Evolutionary conservation across 2,888 invertebrate species (phyloP).

Genomic region (Esperia sulphurella): DNA sequence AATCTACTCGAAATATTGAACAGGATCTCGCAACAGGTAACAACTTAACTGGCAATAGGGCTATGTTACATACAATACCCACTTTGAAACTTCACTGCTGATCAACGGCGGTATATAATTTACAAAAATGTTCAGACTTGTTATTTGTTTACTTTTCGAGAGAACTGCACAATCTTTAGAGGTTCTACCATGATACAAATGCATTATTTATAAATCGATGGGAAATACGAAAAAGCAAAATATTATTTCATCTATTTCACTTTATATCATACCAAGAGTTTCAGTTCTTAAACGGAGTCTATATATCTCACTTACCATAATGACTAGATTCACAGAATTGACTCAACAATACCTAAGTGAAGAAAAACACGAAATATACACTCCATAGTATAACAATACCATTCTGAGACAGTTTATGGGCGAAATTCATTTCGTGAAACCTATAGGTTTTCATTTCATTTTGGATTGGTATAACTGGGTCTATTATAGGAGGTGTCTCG

Average conservation of each 20-base stretch:
- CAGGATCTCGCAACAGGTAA: too few relatives aligned
- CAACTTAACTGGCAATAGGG: too few relatives aligned
- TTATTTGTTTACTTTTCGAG: not conserved
- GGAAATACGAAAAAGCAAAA: too few relatives aligned
- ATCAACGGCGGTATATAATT: too few relatives aligned
- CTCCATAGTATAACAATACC: conserved; percentile 43
- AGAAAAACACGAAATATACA: conserved; percentile 55
- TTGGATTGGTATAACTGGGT: conserved; percentile 65
- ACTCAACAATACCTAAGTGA: conserved; percentile 46
- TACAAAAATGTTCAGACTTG: not conserved
- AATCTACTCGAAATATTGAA: too few relatives aligned
- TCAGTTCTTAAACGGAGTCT: conserved; percentile 29
- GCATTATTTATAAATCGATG: too few relatives aligned
- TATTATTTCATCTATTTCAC: too few relatives aligned
- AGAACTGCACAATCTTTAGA: not conserved
- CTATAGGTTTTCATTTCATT: conserved; percentile 73
- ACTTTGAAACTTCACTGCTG: too few relatives aligned
- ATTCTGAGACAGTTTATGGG: conserved; percentile 24
- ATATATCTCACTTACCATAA: conserved; percentile 48
- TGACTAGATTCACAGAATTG: conserved; percentile 41
- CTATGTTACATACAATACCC: too few relatives aligned
- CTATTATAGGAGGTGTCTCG: conserved; percentile 52
- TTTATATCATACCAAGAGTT: not conserved
- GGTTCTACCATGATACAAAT: too few relatives aligned
- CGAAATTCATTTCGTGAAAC: conserved; percentile 56